phyloP scores from a whole-genome alignment of 2,888 invertebrate genomes.

The Habrosyne pyritoides region DNA sequence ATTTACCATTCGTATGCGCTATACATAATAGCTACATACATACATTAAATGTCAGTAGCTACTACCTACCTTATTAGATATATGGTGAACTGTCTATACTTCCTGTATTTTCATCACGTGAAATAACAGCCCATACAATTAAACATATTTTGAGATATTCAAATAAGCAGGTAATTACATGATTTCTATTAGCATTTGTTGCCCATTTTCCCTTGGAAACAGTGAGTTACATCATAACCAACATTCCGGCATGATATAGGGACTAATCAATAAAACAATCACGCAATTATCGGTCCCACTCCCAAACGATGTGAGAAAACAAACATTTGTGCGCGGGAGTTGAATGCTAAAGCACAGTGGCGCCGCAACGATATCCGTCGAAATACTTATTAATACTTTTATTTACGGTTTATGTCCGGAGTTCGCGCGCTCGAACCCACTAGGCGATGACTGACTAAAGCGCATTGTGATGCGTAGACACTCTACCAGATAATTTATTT shows the following conservation, averaged over 20 bases:
- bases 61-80: too few species aligned
- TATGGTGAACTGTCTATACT: neutral
- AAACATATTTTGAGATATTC: neutral
- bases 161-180: constrained; percentile 3
- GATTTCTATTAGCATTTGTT: neutral
- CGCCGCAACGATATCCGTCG: constrained; percentile 65
- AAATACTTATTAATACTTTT: constrained; percentile 74
- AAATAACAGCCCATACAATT: neutral
- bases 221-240: constrained; percentile 48
- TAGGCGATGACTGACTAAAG: constrained; percentile 12
- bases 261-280: constrained; percentile 68
- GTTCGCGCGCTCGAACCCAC: constrained; percentile 31
- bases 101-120: neutral
- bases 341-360: constrained; percentile 68
- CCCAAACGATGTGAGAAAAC: constrained; percentile 62
- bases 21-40: too few species aligned
- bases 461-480: neutral
- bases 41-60: too few species aligned
- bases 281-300: constrained; percentile 50
- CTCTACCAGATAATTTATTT: neutral
- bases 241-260: constrained; percentile 31
- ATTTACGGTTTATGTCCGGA: constrained; percentile 65
- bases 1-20: too few species aligned
- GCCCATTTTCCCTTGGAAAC: constrained; percentile 29
- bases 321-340: constrained; percentile 64